Evolutionary conservation across 2,797 vertebrate species (phyloP).

Genomic region (Semaprochilodus insignis): DNA sequence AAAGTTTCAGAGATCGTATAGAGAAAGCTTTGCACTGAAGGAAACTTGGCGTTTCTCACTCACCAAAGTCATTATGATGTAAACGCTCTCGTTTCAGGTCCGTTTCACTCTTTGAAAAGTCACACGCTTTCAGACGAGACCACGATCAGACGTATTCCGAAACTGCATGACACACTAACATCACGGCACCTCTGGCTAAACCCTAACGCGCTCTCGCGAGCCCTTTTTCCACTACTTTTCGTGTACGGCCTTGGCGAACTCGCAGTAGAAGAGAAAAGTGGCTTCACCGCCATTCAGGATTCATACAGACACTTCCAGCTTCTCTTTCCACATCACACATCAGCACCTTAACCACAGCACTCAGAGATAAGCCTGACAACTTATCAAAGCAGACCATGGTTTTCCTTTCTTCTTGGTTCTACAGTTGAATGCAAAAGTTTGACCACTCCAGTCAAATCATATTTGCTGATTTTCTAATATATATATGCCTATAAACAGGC

Average conservation of each 20-base stretch:
- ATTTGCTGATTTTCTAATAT: no score
- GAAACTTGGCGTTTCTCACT: constrained; percentile 6
- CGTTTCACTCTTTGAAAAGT: neutral
- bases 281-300: constrained; percentile 41
- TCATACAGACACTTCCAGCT: constrained; percentile 61
- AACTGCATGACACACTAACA: neutral
- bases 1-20: constrained; percentile 19
- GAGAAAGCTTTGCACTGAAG: neutral
- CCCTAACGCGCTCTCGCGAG: neutral
- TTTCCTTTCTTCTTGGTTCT: constrained; percentile 35
- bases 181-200: constrained; percentile 13
- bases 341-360: constrained; percentile 56
- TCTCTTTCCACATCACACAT: constrained; percentile 58
- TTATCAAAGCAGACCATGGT: constrained; percentile 66
- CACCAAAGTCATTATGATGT: neutral
- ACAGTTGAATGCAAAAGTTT: no score
- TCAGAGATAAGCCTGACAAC: constrained; percentile 63
- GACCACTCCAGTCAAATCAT: no score
- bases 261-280: constrained; percentile 53
- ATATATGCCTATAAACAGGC: no score
- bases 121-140: constrained; percentile 1
- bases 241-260: constrained; percentile 65
- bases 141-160: constrained; percentile 29
- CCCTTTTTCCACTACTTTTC: constrained; percentile 43
- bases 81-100: neutral